phyloP scores from a whole-genome alignment of 2,797 vertebrate species.

The Chelon auratus region DNA sequence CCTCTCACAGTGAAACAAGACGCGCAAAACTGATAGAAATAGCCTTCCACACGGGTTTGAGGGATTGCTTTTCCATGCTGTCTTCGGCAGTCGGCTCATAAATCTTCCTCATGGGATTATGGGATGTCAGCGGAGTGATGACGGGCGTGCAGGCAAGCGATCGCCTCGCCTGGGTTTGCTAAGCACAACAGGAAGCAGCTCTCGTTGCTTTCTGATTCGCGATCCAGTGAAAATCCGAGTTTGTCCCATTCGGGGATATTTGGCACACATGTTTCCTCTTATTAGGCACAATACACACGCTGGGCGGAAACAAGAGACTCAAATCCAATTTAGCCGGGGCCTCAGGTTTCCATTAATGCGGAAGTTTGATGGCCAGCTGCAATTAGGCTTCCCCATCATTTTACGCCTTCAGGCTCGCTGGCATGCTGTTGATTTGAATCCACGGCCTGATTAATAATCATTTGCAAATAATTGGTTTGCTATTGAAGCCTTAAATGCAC shows the following conservation, averaged over 20 bases:
- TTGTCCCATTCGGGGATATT: slow-evolving; percentile 64
- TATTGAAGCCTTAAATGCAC: slow-evolving; percentile 20
- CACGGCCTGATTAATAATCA: slow-evolving; percentile 48
- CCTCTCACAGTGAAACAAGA: slow-evolving; percentile 15
- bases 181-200: slow-evolving; percentile 59
- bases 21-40: slow-evolving; percentile 16
- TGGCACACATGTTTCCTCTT: slow-evolving; percentile 83
- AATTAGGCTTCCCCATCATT: slow-evolving; percentile 78
- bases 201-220: slow-evolving; percentile 56
- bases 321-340: slow-evolving; percentile 74
- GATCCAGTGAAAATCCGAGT: slow-evolving; percentile 70
- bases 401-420: slow-evolving; percentile 67
- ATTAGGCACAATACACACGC: slow-evolving; percentile 70
- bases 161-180: slow-evolving; percentile 21
- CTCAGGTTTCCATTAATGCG: slow-evolving; percentile 81
- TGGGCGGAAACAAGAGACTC: slow-evolving; percentile 74
- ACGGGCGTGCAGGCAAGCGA: slow-evolving; percentile 24
- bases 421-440: slow-evolving; percentile 54
- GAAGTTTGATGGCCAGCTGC: slow-evolving; percentile 81
- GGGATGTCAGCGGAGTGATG: slow-evolving; percentile 54
- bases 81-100: slow-evolving; percentile 55
- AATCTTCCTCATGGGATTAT: slow-evolving; percentile 62
- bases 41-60: slow-evolving; percentile 11
- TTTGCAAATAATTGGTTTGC: slow-evolving; percentile 44
- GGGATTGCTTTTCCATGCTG: slow-evolving; percentile 49